These are phyloP conservation scores for Oncorhynchus mykiss DNA, from an alignment of 2,113 vertebrate genomes.

Conservation along the genomic window DNA sequence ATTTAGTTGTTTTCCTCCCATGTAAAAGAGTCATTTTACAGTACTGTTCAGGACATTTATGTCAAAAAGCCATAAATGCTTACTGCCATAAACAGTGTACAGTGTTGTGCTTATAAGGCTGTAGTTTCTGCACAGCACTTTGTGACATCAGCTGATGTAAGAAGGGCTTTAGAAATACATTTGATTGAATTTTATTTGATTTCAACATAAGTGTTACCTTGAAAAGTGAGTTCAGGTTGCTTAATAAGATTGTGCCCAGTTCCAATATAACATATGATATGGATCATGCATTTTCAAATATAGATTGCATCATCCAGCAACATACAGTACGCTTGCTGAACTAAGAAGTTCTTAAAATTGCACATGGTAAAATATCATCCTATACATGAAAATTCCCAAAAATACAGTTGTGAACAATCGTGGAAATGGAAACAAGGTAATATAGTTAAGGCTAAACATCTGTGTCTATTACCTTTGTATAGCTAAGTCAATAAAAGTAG, in stretches of 20 bases:
- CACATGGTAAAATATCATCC: constrained; percentile 70
- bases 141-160: no score
- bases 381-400: constrained; percentile 73
- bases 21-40: constrained; percentile 28
- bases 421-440: constrained; percentile 82
- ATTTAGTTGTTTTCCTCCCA: constrained; percentile 34
- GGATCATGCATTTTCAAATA: constrained; percentile 39
- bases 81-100: constrained; percentile 42
- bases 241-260: constrained; percentile 46
- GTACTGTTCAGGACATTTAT: no score
- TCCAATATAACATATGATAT: constrained; percentile 49
- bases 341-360: constrained; percentile 63
- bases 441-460: constrained; percentile 86
- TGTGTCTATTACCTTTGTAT: constrained; percentile 76
- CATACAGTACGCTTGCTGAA: constrained; percentile 58
- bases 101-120: constrained; percentile 70
- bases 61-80: not conserved
- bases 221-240: constrained; percentile 54
- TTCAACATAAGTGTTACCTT: constrained; percentile 70
- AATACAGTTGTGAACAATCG: constrained; percentile 69
- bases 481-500: constrained; percentile 79
- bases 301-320: constrained; percentile 55
- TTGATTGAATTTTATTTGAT: no score
- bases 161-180: no score
- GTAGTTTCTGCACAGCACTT: not conserved